Conservation (phyloP, 2,113 vertebrate genomes). For the Myrmecophaga tridactyla region DNA sequence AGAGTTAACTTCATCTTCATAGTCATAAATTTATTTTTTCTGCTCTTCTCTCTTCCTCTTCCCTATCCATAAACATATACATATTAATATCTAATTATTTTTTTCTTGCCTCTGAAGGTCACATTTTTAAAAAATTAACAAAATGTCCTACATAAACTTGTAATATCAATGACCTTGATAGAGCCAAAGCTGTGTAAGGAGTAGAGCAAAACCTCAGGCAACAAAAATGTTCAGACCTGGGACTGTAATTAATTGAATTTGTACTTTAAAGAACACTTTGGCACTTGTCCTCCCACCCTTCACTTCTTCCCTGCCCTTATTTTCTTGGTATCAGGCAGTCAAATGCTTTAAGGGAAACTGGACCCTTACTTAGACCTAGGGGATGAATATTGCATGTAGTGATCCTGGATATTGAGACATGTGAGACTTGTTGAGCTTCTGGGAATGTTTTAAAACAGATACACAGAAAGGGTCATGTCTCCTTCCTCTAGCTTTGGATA, state of each 20-base stretch:
- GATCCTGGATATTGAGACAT: not conserved
- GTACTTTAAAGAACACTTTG: not conserved
- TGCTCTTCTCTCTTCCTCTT: not conserved
- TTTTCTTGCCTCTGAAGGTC: not conserved
- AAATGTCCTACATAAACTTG: not conserved
- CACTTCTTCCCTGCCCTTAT: not conserved
- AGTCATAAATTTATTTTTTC: slow-evolving; percentile 13
- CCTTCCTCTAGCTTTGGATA: not conserved
- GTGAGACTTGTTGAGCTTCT: not conserved
- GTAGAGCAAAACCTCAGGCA: not conserved
- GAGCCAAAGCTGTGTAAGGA: not conserved
- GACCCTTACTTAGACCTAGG: not conserved
- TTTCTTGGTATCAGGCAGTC: not conserved
- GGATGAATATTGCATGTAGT: not conserved
- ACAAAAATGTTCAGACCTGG: not conserved
- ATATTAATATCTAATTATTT: not conserved
- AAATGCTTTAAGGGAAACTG: not conserved
- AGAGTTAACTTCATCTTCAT: not conserved
- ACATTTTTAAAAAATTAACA: not conserved
- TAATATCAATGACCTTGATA: not conserved
- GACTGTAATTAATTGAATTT: not conserved
- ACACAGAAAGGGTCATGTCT: not conserved
- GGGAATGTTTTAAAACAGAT: not conserved
- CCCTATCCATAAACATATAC: not conserved
- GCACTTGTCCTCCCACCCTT: fast-evolving